Conservation (phyloP, 2,797 vertebrate genomes). For the Holocentrus rufus region DNA sequence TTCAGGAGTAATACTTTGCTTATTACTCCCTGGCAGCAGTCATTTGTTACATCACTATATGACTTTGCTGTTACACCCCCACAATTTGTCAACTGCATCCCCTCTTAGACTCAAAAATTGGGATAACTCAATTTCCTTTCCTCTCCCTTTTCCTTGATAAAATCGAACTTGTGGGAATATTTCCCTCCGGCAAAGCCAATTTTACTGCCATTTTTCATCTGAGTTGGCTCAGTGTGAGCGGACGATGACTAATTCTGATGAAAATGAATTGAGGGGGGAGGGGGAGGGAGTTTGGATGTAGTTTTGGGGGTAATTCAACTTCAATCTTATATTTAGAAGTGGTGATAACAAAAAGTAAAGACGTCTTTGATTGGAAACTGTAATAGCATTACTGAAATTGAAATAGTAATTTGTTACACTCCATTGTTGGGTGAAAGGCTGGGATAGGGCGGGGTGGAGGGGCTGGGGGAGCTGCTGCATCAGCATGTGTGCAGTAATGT, state of each 20-base stretch:
- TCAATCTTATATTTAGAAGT: constrained; percentile 68
- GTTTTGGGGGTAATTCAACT: constrained; percentile 64
- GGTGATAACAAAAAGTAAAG: constrained; percentile 59
- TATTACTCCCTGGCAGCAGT: constrained; percentile 40
- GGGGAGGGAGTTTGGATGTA: constrained; percentile 23
- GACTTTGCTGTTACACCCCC: constrained; percentile 45
- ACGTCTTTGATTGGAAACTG: constrained; percentile 56
- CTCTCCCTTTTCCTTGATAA: constrained; percentile 54
- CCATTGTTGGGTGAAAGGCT: constrained; percentile 57
- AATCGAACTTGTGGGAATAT: constrained; percentile 67
- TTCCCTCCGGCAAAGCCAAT: constrained; percentile 63
- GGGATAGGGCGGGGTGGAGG: constrained; percentile 26
- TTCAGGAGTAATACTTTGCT: constrained; percentile 48
- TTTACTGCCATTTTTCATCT: constrained; percentile 61
- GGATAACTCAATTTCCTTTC: constrained; percentile 61
- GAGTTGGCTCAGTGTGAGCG: constrained; percentile 29
- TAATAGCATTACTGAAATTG: constrained; percentile 61
- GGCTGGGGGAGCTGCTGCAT: constrained; percentile 77
- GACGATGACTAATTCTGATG: constrained; percentile 69
- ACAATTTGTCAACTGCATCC: constrained; percentile 54
- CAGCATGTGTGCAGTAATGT: constrained; percentile 86
- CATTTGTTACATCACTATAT: constrained; percentile 37
- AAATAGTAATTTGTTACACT: constrained; percentile 69
- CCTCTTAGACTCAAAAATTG: constrained; percentile 59
- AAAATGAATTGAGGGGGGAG: constrained; percentile 65